Evolutionary conservation across 2,888 invertebrate species (phyloP).

Genomic region (Strigamia maritima): DNA sequence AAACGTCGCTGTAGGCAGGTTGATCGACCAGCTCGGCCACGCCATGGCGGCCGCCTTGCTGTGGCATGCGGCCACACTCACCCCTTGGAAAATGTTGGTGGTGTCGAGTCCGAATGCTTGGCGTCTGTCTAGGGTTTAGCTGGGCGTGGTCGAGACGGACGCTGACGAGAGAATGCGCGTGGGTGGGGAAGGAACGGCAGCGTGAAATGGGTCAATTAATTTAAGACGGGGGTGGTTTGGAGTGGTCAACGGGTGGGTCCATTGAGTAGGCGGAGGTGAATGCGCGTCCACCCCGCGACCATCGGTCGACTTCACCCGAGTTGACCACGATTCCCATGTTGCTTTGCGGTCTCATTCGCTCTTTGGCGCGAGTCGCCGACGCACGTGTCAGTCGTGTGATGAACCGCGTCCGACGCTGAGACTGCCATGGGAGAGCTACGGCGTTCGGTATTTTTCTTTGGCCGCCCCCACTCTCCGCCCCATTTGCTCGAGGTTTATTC

Average conservation of each 20-base stretch:
- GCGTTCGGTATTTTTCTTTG: constrained; percentile 39
- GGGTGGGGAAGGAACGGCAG: constrained; percentile 27
- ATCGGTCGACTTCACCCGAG: constrained; percentile 26
- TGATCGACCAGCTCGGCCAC: constrained; percentile 32
- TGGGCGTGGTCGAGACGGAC: constrained; percentile 33
- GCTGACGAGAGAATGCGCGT: constrained; percentile 17
- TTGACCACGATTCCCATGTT: constrained; percentile 31
- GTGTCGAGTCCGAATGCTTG: not conserved
- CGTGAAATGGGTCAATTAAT: constrained; percentile 32
- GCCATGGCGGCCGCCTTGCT: constrained; percentile 34
- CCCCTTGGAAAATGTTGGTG: not conserved
- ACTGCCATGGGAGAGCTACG: constrained; percentile 20
- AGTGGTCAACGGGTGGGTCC: constrained; percentile 20
- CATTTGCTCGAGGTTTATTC: constrained; percentile 21
- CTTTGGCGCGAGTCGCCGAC: constrained; percentile 32
- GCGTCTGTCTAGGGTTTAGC: constrained; percentile 10
- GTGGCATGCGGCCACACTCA: constrained; percentile 30
- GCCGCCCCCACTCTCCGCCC: constrained; percentile 37
- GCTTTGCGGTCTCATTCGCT: constrained; percentile 26
- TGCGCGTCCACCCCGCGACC: constrained; percentile 28
- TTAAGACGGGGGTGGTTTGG: not conserved
- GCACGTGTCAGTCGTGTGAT: constrained; percentile 34
- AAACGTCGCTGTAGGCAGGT: constrained; percentile 16
- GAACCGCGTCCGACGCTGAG: constrained; percentile 20
- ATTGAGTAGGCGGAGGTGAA: constrained; percentile 14